Evolutionary conservation across 2,888 invertebrate genomes (phyloP), one percentile per base, ranked within the genome.

Genomic region (Pyrrhopygopsis socrates): DNA sequence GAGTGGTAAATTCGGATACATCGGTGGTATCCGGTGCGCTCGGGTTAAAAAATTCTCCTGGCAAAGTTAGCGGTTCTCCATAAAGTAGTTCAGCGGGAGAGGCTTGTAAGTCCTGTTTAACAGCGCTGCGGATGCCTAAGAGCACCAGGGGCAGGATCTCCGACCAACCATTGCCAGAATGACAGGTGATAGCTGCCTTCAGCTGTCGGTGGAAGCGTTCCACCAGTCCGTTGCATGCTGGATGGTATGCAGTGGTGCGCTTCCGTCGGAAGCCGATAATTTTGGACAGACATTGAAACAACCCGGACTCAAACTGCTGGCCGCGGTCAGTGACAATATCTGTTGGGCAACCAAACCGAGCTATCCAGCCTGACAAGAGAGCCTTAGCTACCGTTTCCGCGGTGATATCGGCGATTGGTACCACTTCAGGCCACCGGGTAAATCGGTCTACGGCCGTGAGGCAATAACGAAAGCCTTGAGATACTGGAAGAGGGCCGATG

Each of bases 391-490:
- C 95, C 0, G 96, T 95, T 76, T 95, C 95, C 0, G 96, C 96
- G 2, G 95, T 95, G 24, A 96, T 96, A 73, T 96, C 94, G 0
- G 34, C 15, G 0, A 96, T 54, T 0, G 97, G 96, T 29, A 81
- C 45, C 29, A 81, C 86, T 58, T 88, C 90, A 67, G 96, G 95
- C 97, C 97, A 97, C 9, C 96, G 91, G 0, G 96, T 96, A 73
- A 93, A 94, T 0, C 95, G 88, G 86, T 94, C 94, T 63, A 93
- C 80, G 15, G 87, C 74, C 2, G 94, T 94, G 20, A 94, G 89
- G 82, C 93, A 93, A 71, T 93, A 94, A 18, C 85, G 86, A 77
- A 79, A 86, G 2, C 82, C 86, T 41, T 79, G 54, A 24, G 84
- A 94, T 1, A 82, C 4, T 0, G 92, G 89, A 54, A 94, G 41